Evolutionary conservation across 2,113 vertebrate species (phyloP).

Genomic region (Onychostruthus taczanowskii): DNA sequence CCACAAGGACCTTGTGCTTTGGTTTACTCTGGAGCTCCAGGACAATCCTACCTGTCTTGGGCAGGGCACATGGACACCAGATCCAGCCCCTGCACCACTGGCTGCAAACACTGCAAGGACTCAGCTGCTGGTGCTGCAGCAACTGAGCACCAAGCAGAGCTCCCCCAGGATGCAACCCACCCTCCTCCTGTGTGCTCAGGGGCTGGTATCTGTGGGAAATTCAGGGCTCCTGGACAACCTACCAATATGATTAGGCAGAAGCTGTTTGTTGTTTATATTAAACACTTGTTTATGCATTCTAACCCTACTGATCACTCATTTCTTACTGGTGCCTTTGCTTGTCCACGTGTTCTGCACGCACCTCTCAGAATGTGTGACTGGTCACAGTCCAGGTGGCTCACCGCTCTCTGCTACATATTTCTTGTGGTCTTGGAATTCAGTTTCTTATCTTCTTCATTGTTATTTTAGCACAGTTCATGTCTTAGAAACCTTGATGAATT

Average conservation of each 20-base stretch:
- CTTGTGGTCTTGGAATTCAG: not conserved
- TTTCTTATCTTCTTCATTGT: not conserved
- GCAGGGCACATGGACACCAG: not conserved
- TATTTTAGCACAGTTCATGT: not conserved
- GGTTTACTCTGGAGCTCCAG: not conserved
- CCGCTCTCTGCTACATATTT: not conserved
- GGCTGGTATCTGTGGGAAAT: not conserved
- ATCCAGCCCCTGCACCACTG: not conserved
- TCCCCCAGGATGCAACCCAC: rapidly evolving
- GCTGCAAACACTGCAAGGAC: rapidly evolving
- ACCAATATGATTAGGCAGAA: not conserved
- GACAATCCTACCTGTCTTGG: too few species aligned
- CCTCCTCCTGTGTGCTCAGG: not conserved
- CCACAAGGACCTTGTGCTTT: not conserved
- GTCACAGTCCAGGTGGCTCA: not conserved
- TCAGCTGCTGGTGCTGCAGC: not conserved
- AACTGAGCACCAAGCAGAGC: not conserved
- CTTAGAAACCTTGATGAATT: not conserved
- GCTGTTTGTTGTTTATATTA: not conserved
- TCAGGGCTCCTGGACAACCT: not conserved
- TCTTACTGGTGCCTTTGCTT: not conserved
- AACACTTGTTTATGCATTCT: not conserved
- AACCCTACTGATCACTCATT: not conserved
- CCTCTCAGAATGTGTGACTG: not conserved
- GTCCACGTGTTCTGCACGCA: not conserved